Evolutionary conservation across 2,113 vertebrate genomes (phyloP).

Genomic region (Ahaetulla prasina): DNA sequence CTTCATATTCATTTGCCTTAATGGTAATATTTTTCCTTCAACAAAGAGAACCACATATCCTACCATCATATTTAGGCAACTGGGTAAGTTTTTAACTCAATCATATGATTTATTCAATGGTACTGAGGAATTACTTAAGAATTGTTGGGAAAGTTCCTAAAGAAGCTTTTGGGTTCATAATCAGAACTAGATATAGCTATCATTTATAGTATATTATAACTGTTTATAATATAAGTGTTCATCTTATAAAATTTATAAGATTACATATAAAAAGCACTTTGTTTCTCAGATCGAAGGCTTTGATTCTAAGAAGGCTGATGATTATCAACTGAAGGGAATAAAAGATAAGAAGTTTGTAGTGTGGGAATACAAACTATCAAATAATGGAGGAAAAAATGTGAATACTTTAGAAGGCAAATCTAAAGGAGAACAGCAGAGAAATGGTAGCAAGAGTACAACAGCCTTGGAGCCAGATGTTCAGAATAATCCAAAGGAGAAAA

Average conservation of each 20-base stretch:
- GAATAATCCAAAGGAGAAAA: slow-evolving; percentile 72
- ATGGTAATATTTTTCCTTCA: slow-evolving; percentile 99
- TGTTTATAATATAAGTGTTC: not conserved
- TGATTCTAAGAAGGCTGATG: slow-evolving; percentile 87
- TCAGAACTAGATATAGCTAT: not conserved
- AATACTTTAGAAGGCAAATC: slow-evolving; percentile 72
- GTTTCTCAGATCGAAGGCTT: slow-evolving; percentile 87
- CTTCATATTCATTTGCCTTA: slow-evolving; percentile 95
- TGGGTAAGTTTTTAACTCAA: slow-evolving; percentile 77
- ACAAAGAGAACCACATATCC: slow-evolving; percentile 87
- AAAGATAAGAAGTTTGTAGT: slow-evolving; percentile 77
- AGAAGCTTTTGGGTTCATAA: not conserved
- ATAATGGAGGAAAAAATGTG: slow-evolving; percentile 72
- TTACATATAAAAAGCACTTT: slow-evolving; percentile 21
- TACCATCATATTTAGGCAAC: slow-evolving; percentile 88
- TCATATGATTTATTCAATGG: not conserved
- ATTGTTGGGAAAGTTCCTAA: not conserved
- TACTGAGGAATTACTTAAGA: not conserved
- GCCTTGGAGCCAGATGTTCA: slow-evolving; percentile 66
- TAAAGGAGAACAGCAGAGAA: slow-evolving; percentile 77
- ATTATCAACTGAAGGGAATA: slow-evolving; percentile 88
- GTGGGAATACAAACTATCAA: slow-evolving; percentile 85
- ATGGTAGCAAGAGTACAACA: slow-evolving; percentile 62
- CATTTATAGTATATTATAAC: not conserved
- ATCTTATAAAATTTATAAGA: not conserved